Evolutionary conservation across 2,888 invertebrate genomes (phyloP).

Genomic region (Diplazon laetatorius): DNA sequence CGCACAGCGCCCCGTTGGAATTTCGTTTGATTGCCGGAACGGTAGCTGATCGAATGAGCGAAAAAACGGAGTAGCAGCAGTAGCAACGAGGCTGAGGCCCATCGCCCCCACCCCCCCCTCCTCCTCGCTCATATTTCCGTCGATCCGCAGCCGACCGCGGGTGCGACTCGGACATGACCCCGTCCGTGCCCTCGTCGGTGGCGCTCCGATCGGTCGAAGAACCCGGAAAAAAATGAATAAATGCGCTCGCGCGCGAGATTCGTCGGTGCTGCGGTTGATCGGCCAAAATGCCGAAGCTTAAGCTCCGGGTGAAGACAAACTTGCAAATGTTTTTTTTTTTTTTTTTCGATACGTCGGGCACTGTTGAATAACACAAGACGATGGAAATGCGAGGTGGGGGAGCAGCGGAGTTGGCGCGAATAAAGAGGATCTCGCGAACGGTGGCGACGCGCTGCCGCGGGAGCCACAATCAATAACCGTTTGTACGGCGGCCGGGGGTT

Average conservation of each 20-base stretch:
- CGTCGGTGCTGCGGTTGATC: constrained; percentile 30
- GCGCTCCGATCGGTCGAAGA: neutral
- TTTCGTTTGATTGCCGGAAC: constrained; percentile 41
- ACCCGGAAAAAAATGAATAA: constrained; percentile 27
- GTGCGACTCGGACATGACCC: constrained; percentile 59
- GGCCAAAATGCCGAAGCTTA: constrained; percentile 15
- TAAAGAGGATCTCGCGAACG: constrained; percentile 47
- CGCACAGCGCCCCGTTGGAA: constrained; percentile 48
- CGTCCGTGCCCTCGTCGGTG: constrained; percentile 54
- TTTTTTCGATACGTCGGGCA: too few relatives aligned
- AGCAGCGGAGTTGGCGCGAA: constrained; percentile 8
- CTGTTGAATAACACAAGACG: neutral
- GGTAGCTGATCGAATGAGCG: constrained; percentile 53
- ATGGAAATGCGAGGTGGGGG: neutral
- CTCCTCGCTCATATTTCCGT: constrained; percentile 45
- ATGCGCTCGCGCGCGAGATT: constrained; percentile 28
- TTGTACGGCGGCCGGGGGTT: constrained; percentile 70
- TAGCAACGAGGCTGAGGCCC: constrained; percentile 19
- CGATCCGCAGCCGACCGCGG: constrained; percentile 42
- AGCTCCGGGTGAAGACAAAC: constrained; percentile 3
- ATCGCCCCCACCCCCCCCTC: constrained; percentile 37
- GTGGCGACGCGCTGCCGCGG: constrained; percentile 53
- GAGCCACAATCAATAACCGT: constrained; percentile 80
- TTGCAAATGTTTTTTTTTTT: too few relatives aligned
- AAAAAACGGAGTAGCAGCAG: constrained; percentile 45